Evolutionary conservation across 1,140 invertebrate species (phyloP), one percentile per base, ranked within the genome.

Genomic region (Neodiprion pinetum): DNA sequence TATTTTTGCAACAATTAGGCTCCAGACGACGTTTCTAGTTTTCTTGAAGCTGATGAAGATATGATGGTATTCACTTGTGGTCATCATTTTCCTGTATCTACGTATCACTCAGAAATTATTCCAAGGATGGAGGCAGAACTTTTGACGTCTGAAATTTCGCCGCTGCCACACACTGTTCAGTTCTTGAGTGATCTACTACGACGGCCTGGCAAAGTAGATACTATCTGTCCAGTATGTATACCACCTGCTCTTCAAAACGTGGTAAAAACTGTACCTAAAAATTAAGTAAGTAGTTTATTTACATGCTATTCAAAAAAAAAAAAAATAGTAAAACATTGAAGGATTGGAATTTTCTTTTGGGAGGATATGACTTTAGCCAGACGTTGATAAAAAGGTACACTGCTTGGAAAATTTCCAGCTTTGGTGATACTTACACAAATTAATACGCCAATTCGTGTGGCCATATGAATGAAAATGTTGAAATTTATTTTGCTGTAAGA

Each of bases 51-150:
- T 2, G 81, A 86, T 49, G 86, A 87, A 72, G 85, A 88, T 48
- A 85, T 80, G 9, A 84, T 88, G 80, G 80, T 88, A 68, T 89
- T 89, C 53, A 89, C 88, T 0, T 89, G 88, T 69, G 88, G 88
- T 9, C 88, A 89, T 71, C 83, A 88, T 73, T 89, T 84, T 76
- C 83, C 84, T 74, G 73, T 87, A 48, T 84, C 86, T 2, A 48
- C 75, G n/a, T 88, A 87, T 70, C 73, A 86, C 71, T 80, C 83
- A 7, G 86, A 89, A 76, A 73, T 82, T 48, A 79, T 89, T 71
- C 81, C 88, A 47, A 80, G 77, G 75, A 86, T 89, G 86, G 86
- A 88, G 72, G 83, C 88, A 9, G 86, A 88, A 47, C 78, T 89
- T 72, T 66, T 89, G 14, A 81, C 82, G 23, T 82, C 84, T 17